Evolutionary conservation across 2,113 vertebrate species (phyloP), one percentile per base, ranked within the genome.

Genomic region (Salvelinus namaycush): DNA sequence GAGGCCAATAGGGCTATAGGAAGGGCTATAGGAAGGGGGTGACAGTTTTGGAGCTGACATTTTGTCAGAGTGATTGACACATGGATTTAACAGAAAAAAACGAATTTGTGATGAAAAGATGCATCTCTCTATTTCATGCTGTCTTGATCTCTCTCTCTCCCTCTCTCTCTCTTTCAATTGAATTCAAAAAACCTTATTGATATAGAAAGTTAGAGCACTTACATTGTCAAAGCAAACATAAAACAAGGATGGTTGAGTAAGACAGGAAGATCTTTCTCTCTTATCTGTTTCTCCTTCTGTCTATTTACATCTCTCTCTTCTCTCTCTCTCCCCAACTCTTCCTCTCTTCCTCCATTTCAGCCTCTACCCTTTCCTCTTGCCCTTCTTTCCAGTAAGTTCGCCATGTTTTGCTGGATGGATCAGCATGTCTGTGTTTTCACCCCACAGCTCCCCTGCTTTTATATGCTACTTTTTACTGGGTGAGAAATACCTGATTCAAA

Each of bases 1-100:
- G 8, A 39, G 39, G 26, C 11, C 22, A 51, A 0, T 13, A 6
- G 64, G 64, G 26, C 26, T 27, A 27, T 13, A 27, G 64, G 64
- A 22, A 66, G 64, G 2, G 44, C 26, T 27, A 14, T 13, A 27
- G 64, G 64, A 22, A 66, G 64, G 2, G 44, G 12, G 39, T 8
- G 18, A 71, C 48, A 11, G 34, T 66, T 31, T 54, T 29, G 11
- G 8, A 6, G 6, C 14, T 39, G 26, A 62, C 66, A 18, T 34
- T 69, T 29, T 31, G 34, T 66, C 59, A 27, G 59, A 7, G 68
- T 75, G 73, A 79, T n/a, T 75, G 78, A 75, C 78, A 75, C 59
- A 18, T n/a, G 20, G 7, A 60, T 8, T 60, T n/a, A 22, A 7
- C 5, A 18, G n/a, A 22, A 9, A n/a, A 22, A 12, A 51, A 11